These are phyloP conservation scores for Nestor notabilis DNA, from an alignment of 2,113 vertebrate species.

Conservation along the genomic window DNA sequence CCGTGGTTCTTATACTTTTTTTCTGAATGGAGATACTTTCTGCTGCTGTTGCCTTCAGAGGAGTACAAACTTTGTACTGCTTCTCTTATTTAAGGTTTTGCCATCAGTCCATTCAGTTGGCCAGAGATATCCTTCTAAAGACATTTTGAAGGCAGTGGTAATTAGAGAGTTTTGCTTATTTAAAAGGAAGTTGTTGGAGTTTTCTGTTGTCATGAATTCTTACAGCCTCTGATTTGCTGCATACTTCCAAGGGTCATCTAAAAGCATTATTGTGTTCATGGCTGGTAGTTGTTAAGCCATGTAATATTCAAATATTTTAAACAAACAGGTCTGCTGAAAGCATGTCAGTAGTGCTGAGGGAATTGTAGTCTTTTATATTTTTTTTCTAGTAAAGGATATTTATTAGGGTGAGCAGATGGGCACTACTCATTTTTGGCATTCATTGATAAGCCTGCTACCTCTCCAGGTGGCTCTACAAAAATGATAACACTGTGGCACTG, in stretches of 20 bases:
- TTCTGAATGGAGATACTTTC: background rate
- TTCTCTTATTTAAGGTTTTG: background rate
- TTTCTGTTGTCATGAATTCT: background rate
- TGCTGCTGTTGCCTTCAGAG: background rate
- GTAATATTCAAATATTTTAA: slow-evolving; percentile 26
- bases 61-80: background rate
- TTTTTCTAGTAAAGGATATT: slow-evolving; percentile 18
- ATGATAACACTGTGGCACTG: slow-evolving; percentile 1
- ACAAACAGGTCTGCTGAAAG: slow-evolving; percentile 36
- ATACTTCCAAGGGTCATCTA: background rate
- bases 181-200: background rate
- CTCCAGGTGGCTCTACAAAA: slow-evolving; percentile 57
- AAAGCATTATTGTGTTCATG: background rate
- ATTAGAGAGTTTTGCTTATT: background rate
- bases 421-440: slow-evolving; percentile 53
- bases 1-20: rapidly evolving
- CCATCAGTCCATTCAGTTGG: background rate
- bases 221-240: background rate
- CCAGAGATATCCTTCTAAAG: background rate
- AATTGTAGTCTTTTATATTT: slow-evolving; percentile 11
- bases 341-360: background rate
- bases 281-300: background rate
- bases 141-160: background rate
- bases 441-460: slow-evolving; percentile 11
- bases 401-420: slow-evolving; percentile 67